Base-by-base conservation (phyloP, 2,888 invertebrate species). In the Coleophora flavipennella region DNA sequence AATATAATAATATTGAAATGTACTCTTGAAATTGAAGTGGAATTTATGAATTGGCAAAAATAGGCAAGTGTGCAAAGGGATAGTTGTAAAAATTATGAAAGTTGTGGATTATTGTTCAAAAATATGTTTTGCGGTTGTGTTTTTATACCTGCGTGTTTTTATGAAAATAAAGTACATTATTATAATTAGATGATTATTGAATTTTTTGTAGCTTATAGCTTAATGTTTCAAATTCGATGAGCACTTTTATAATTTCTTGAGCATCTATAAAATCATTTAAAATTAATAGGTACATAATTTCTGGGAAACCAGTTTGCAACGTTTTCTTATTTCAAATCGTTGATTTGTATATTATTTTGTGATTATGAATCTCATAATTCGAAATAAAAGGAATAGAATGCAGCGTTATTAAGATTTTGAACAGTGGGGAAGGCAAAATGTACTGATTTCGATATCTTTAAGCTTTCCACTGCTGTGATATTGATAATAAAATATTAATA, bases 1-100 rank as follows among this genome's bases (percentile, higher is more conserved):
- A 20, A 11, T 1, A 26, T 31, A 34, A 25, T n/a, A 10, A 28
- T 29, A 29, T 9, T 3, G 29, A 20, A 20, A 20, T 20, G 20
- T 20, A 20, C 6, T 20, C 6, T 20, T 29, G 29, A 11, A 29
- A 29, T n/a, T 29, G 33, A 13, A 29, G 8, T n/a, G 3, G 33
- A 13, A 14, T 9, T n/a, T 20, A 33, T 29, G 26, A 34, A n/a
- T 37, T 31, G n/a, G 13, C 13, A 7, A 20, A 20, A 67, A 67
- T 68, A 64, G 70, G 68, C 65, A 60, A 67, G 67, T 68, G 65
- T 71, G 68, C 65, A 60, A 60, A 40, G 9, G 39, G 40, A 50
- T 50, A 50, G 20, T 4, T 6, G 20, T 20, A 20, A 20, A 20
- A 20, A 20, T 48, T 48, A 51, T 41, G 44, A 38, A 55, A 44